A percentile compares a stretch with the other conserved stretches of the same genome.
phyloP scores from a whole-genome alignment of 2,113 vertebrate genomes.

The Numida meleagris region DNA sequence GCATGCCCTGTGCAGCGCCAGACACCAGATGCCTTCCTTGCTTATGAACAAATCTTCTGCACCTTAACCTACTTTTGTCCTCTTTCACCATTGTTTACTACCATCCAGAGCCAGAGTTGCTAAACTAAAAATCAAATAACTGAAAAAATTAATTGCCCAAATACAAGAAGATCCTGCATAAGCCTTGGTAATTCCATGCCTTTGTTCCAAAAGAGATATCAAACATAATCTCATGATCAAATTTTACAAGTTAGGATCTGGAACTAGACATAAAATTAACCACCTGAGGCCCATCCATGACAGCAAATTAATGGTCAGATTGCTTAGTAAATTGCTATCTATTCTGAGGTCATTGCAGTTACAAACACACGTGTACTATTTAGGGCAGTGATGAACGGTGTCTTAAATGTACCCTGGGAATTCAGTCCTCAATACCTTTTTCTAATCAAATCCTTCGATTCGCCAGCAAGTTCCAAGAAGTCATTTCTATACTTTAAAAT shows the following conservation, averaged over 20 bases:
- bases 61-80: neutral
- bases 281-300: neutral
- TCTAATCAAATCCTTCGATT: neutral
- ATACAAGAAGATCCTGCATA: neutral
- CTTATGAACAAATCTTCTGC: neutral
- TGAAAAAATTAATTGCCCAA: neutral
- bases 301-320: neutral
- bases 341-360: neutral
- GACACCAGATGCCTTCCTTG: neutral
- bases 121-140: neutral
- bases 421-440: neutral
- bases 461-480: neutral
- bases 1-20: neutral
- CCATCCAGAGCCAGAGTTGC: neutral
- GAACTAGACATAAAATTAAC: neutral
- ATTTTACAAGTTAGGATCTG: neutral
- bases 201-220: neutral
- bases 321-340: neutral
- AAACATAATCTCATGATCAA: accelerated
- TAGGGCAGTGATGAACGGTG: neutral
- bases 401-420: neutral
- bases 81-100: neutral
- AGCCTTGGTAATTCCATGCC: neutral
- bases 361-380: neutral
- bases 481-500: neutral